Evolutionary conservation across 2,797 vertebrate species (phyloP).

Genomic region (Rhadinocentrus ornatus): DNA sequence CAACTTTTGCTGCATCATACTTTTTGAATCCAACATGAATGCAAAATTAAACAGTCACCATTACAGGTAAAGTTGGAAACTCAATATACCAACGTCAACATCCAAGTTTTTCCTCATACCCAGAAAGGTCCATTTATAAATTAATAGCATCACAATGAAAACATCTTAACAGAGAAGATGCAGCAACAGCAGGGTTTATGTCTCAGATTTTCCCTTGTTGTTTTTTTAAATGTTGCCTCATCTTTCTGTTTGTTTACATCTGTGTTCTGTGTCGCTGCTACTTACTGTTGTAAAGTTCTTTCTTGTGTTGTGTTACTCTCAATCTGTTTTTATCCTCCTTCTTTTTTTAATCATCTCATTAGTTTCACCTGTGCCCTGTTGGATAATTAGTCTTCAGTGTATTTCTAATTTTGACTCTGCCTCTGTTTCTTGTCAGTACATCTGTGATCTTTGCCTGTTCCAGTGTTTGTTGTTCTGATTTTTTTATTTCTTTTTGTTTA

Average conservation of each 20-base stretch:
- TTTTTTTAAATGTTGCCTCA: neutral
- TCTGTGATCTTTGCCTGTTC: neutral
- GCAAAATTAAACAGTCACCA: neutral
- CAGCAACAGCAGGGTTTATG: neutral
- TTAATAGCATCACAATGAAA: neutral
- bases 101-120: neutral
- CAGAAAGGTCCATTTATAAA: too few relatives aligned
- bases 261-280: neutral
- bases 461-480: neutral
- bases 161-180: neutral
- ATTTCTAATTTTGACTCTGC: slow-evolving; percentile 1
- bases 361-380: neutral
- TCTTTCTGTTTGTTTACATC: neutral
- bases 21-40: neutral
- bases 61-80: neutral
- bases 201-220: neutral
- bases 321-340: neutral
- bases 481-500: neutral
- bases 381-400: slow-evolving; percentile 2
- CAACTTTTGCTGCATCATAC: neutral
- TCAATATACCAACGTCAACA: neutral
- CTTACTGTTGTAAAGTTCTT: neutral
- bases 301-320: neutral
- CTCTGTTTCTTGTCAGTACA: neutral
- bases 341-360: slow-evolving; percentile 2